Percentiles rank a stretch among this genome's conserved stretches.
phyloP scores from a whole-genome alignment of 2,113 vertebrate genomes.

The Microtus ochrogaster region DNA sequence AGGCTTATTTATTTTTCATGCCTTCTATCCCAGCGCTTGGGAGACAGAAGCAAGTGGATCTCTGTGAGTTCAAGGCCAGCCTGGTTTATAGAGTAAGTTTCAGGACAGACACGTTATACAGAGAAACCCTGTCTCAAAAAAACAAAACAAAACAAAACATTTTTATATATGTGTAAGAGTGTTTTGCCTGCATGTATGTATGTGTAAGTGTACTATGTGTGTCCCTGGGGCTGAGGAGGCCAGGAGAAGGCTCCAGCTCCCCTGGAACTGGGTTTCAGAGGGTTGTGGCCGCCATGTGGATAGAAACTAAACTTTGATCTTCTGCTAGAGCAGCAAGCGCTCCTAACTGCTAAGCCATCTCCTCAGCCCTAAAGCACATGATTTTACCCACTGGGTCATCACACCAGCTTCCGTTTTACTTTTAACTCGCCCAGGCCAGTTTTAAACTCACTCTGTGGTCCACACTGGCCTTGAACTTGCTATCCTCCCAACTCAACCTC shows the following conservation, averaged over 20 bases:
- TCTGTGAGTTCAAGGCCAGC: not conserved
- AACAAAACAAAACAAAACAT: not conserved
- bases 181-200: not conserved
- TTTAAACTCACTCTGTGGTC: not conserved
- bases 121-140: not conserved
- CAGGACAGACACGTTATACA: not conserved
- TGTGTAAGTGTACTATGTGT: no score
- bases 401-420: not conserved
- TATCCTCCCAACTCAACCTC: not conserved
- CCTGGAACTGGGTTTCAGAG: not conserved
- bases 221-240: not conserved
- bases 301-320: not conserved
- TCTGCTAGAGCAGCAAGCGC: not conserved
- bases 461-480: not conserved
- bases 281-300: not conserved
- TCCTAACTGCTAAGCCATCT: not conserved
- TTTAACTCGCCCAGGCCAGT: not conserved
- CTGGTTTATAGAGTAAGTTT: not conserved
- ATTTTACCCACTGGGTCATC: not conserved
- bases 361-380: not conserved
- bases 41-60: not conserved
- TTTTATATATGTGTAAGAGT: not conserved
- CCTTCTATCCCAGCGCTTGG: not conserved
- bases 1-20: not conserved
- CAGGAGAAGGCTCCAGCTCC: no score